These are phyloP conservation scores for Scylla paramamosain DNA, from an alignment of 1,140 invertebrate genomes.

Conservation along the genomic window DNA sequence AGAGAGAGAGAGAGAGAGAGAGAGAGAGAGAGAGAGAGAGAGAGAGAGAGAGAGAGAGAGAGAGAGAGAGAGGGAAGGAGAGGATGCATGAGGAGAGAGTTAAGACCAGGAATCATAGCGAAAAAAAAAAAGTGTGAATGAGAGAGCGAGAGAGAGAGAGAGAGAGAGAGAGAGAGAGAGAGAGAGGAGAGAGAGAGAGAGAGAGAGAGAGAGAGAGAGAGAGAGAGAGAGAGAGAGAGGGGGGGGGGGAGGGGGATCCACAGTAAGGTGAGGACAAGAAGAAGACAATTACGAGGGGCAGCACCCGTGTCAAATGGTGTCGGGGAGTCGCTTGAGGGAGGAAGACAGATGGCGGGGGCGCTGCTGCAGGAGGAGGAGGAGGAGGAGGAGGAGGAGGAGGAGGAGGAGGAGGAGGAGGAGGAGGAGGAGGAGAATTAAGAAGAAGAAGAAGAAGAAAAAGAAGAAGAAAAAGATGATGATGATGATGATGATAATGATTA, in stretches of 20 bases:
- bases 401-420: background rate
- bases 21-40: background rate
- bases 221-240: no score
- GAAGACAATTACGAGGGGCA: background rate
- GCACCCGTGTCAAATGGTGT: background rate
- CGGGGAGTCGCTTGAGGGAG: background rate
- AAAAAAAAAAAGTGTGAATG: no score
- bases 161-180: no score
- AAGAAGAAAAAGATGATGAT: conserved; percentile 7
- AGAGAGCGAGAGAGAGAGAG: no score
- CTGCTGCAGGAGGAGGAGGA: background rate
- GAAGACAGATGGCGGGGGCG: background rate
- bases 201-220: no score
- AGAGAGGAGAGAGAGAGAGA: no score
- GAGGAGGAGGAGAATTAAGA: background rate
- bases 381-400: conserved; percentile 16
- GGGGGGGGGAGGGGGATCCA: no score
- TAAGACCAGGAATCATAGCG: no score
- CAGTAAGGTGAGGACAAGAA: background rate
- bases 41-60: background rate
- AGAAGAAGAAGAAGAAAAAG: background rate
- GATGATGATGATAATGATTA: no score
- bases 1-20: conserved; percentile 33
- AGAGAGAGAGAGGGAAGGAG: background rate
- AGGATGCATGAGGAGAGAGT: background rate